Percentiles rank a stretch among this genome's conserved stretches.
These are phyloP conservation scores for Hybos culiciformis DNA, from an alignment of 2,888 invertebrate genomes.

Conservation along the genomic window DNA sequence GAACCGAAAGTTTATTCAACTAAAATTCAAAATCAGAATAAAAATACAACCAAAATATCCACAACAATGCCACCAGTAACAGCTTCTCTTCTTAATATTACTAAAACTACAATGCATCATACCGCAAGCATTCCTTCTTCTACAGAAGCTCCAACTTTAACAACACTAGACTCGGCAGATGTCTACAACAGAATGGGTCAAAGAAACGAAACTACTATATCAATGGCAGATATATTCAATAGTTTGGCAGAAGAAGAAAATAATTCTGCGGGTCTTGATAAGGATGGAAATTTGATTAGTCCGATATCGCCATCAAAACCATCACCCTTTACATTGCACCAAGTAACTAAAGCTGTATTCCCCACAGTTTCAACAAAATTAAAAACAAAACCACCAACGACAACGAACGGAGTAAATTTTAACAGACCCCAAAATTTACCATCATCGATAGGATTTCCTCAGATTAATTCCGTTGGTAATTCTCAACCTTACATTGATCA, in stretches of 20 bases:
- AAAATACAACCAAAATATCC: conserved; percentile 21
- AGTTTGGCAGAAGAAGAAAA: conserved; percentile 30
- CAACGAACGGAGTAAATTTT: conserved; percentile 2
- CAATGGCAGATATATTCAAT: conserved; percentile 32
- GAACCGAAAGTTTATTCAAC: too few species aligned
- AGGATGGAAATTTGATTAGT: conserved; percentile 29
- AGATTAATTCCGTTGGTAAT: too few species aligned
- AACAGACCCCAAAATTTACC: conserved; percentile 7
- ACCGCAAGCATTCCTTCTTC: conserved; percentile 15
- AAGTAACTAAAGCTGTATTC: conserved; percentile 5
- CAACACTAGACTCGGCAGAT: conserved; percentile 9
- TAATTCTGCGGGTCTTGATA: conserved; percentile 27
- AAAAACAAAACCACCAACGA: conserved; percentile 6
- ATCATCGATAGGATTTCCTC: conserved; percentile 11
- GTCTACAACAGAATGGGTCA: conserved; percentile 13
- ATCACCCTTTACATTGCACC: conserved; percentile 29
- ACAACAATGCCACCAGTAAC: conserved; percentile 11
- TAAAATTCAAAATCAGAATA: too few species aligned
- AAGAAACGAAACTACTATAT: conserved; percentile 25
- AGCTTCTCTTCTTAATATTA: conserved; percentile 12
- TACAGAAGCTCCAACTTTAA: neutral
- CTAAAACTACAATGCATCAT: conserved; percentile 14
- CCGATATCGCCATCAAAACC: conserved; percentile 29
- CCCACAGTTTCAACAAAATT: conserved; percentile 7
- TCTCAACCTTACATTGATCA: too few species aligned